These are phyloP conservation scores for Myodes glareolus DNA, from an alignment of 2,113 vertebrate genomes.

Conservation along the genomic window DNA sequence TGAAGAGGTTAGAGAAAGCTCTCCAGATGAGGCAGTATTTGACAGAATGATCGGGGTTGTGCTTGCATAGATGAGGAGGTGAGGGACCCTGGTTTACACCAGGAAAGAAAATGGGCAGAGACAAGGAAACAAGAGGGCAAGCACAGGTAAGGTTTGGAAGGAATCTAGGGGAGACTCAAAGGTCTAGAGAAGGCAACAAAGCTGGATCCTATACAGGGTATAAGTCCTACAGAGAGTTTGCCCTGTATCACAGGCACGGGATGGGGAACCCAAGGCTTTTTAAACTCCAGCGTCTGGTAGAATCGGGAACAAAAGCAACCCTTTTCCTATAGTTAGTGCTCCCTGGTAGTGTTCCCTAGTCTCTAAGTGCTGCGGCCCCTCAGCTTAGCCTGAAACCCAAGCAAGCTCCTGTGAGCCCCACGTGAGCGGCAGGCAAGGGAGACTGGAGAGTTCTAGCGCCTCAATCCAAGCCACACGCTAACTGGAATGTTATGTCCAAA, in stretches of 20 bases:
- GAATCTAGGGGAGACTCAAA: background rate
- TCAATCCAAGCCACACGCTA: background rate
- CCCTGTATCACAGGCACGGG: background rate
- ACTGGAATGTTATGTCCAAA: background rate
- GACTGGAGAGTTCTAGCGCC: background rate
- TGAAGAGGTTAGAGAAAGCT: background rate
- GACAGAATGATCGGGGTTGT: background rate
- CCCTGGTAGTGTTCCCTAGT: background rate
- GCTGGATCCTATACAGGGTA: background rate
- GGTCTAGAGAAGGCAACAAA: background rate
- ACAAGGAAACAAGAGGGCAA: background rate
- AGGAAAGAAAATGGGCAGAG: background rate
- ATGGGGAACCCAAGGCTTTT: background rate
- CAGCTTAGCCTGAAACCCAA: background rate
- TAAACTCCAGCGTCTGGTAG: background rate
- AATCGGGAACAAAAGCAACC: background rate
- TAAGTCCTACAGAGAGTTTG: background rate
- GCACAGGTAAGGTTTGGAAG: background rate
- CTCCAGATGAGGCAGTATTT: background rate
- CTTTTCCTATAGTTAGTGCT: background rate
- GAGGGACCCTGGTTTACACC: background rate
- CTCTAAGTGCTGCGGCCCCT: background rate
- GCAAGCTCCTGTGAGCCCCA: background rate
- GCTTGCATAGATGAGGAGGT: background rate
- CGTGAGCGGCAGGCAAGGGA: background rate